These are phyloP conservation scores for Helobdella robusta DNA, from an alignment of 2,888 invertebrate species.

Conservation along the genomic window DNA sequence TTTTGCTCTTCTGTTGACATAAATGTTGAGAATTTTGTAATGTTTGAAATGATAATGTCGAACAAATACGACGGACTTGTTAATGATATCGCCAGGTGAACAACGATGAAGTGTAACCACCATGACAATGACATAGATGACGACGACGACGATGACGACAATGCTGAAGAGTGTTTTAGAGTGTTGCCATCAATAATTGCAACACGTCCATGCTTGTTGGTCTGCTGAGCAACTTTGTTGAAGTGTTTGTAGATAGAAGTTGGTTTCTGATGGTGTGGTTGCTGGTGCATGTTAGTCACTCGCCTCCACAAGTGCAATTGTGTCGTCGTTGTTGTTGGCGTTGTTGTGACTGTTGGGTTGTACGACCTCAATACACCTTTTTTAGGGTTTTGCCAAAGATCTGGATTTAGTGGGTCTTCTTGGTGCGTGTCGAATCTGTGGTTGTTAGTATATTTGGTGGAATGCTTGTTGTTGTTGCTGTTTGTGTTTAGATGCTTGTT, in stretches of 20 bases:
- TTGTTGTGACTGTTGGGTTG: too few species aligned
- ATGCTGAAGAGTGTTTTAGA: neutral
- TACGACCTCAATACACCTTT: neutral
- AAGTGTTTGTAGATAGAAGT: neutral
- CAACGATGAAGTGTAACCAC: too few species aligned
- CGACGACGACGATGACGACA: conserved; percentile 12
- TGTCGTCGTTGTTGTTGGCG: too few species aligned
- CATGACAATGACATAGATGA: conserved; percentile 6
- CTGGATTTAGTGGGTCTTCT: neutral
- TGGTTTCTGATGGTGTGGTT: too few species aligned
- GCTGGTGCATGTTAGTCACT: too few species aligned
- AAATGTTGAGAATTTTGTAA: too few species aligned
- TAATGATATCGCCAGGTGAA: too few species aligned
- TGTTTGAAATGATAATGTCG: too few species aligned
- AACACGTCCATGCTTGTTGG: neutral
- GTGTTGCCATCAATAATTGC: conserved; percentile 6
- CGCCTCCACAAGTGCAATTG: too few species aligned
- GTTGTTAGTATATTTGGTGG: neutral
- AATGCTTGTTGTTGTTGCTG: conserved; percentile 13
- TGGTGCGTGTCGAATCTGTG: conserved; percentile 9
- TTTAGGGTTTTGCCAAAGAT: neutral
- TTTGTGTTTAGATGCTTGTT: neutral
- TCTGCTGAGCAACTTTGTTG: conserved; percentile 4
- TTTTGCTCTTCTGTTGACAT: too few species aligned
- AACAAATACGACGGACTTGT: too few species aligned